Evolutionary conservation across 2,888 invertebrate species (phyloP).

Genomic region (Diarsia dahlii): DNA sequence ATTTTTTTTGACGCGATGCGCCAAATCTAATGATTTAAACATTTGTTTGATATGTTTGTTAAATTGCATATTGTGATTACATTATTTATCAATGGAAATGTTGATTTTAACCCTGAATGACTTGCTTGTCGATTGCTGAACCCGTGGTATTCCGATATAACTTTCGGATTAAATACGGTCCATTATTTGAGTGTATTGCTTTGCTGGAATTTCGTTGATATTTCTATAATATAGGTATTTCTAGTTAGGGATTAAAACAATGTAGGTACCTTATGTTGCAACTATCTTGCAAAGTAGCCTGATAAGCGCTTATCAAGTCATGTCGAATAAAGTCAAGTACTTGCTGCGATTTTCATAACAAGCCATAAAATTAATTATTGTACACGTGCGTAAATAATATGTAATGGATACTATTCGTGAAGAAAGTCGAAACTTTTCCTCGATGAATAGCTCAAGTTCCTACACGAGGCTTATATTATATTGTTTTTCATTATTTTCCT

Average conservation of each 20-base stretch:
- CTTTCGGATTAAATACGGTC: background rate
- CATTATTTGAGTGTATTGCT: background rate
- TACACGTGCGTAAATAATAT: background rate
- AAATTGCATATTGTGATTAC: too few relatives aligned
- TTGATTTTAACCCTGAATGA: background rate
- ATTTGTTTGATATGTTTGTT: too few relatives aligned
- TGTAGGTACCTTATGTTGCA: background rate
- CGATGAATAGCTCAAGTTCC: background rate
- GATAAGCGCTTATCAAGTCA: conserved; percentile 15
- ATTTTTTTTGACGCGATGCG: too few relatives aligned
- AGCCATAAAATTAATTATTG: background rate
- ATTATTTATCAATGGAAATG: background rate
- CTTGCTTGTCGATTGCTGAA: background rate
- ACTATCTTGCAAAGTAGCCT: background rate
- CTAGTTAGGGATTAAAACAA: background rate
- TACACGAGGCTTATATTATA: background rate
- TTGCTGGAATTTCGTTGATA: background rate
- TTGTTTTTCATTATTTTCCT: background rate
- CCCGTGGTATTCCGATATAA: background rate
- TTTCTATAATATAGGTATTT: background rate
- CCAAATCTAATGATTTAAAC: too few relatives aligned
- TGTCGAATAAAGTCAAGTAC: background rate
- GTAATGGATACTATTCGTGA: background rate
- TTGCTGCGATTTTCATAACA: background rate
- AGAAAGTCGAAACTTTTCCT: background rate